These are phyloP conservation scores for Dreissena polymorpha DNA, from an alignment of 1,140 invertebrate genomes.

Conservation along the genomic window DNA sequence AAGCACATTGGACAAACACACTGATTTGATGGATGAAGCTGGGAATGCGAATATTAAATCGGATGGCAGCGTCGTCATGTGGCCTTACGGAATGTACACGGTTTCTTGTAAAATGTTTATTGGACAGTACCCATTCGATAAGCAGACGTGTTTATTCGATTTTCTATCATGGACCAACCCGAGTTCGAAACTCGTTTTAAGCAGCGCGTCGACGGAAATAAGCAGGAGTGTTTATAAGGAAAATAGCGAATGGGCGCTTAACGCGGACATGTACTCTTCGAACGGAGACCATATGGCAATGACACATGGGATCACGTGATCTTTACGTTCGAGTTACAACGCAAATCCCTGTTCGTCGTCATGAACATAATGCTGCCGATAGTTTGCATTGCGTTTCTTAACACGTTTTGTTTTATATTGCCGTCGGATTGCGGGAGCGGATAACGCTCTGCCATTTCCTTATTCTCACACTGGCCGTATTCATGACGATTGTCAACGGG, in stretches of 20 bases:
- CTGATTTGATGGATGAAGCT: conserved; percentile 19
- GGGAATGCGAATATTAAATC: conserved; percentile 10
- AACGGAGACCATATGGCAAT: background rate
- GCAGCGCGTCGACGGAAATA: background rate
- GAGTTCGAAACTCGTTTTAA: conserved; percentile 19
- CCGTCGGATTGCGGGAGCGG: conserved; percentile 56
- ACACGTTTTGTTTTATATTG: conserved; percentile 52
- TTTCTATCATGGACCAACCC: conserved; percentile 97
- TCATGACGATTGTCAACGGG: conserved; percentile 48
- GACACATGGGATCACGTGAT: conserved; percentile 37
- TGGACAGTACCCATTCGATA: conserved; percentile 86
- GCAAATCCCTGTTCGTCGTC: conserved; percentile 34
- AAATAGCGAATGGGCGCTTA: conserved; percentile 40
- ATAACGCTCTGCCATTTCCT: conserved; percentile 54
- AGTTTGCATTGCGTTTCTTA: conserved; percentile 53
- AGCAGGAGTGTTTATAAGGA: conserved; percentile 8
- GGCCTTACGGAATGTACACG: conserved; percentile 40
- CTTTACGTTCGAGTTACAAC: conserved; percentile 10
- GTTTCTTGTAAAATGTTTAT: conserved; percentile 87
- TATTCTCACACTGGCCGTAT: conserved; percentile 58
- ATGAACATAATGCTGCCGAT: conserved; percentile 57
- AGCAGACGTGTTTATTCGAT: conserved; percentile 97
- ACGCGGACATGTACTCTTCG: background rate
- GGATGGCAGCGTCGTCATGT: conserved; percentile 23
- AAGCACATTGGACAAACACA: conserved; percentile 26